Evolutionary conservation across 2,797 vertebrate genomes (phyloP), one percentile per base, ranked within the genome.

Genomic region (Peromyscus melanophrys): DNA sequence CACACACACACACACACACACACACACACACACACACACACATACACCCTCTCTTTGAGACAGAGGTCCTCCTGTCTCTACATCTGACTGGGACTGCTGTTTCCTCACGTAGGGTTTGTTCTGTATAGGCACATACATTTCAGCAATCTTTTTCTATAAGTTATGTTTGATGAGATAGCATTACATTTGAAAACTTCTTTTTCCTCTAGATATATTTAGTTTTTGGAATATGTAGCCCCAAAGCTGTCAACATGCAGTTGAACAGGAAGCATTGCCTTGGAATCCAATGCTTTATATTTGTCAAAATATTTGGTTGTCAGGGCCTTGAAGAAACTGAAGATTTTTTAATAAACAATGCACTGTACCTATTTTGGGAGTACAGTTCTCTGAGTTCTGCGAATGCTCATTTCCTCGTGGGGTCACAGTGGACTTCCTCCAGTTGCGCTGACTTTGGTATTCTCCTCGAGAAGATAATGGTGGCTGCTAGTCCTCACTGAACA

Each of bases 281-380:
- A 86, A 81, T 94, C 73, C 65, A 40, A 69, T 95, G 31, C 55
- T 93, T 88, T 43, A 40, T 94, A 73, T 95, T 90, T 95, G 37
- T 96, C 77, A 95, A 93, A 89, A 78, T 92, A 57, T 80, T 97
- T 94, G 43, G 14, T 81, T 96, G 96, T 94, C 95, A 95, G 96
- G 49, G 29, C 86, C 57, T 73, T 77, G 23, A 84, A 69, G 77
- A 93, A 34, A 76, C 59, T 88, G 5, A 69, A 87, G 25, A 27
- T 94, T 87, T 43, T 65, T 69, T 14, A 77, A 75, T 83, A 65
- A 92, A 91, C 59, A 89, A 37, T 75, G 29, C 63, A 21, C 52
- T 43, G 52, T 57, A 10, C 73, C 23, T 83, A 1, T 96, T 92
- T 93, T 89, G n/a, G 81, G 94, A 97, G 78, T 75, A 43, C 71